Evolutionary conservation across 1,140 invertebrate genomes (phyloP), one percentile per base, ranked within the genome.

Genomic region (Notospermus geniculatus): DNA sequence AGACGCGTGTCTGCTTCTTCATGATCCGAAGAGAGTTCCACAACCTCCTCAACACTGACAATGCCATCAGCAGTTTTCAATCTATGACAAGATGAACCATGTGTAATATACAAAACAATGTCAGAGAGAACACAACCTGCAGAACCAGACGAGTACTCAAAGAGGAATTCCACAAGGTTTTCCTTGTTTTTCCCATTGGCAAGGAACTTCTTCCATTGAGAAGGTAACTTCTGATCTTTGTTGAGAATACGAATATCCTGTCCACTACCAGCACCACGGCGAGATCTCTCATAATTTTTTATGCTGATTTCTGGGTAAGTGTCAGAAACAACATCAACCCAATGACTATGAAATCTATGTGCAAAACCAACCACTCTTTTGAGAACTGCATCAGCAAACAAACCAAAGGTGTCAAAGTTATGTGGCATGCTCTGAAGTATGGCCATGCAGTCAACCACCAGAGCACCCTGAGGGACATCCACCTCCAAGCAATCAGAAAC

Each of bases 261-360:
- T 17, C 22, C 9, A 54, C 36, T 52, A 54, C 17, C 15, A 19
- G 54, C 52, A 41, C 4, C 22, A 27, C 62, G 9, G 17, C 50
- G 9, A 11, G 11, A 13, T 22, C 50, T 53, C 22, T 53, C 50
- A 11, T 11, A n/a, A 23, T 53, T 53, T 23, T 53, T 53, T 53
- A 53, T 53, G 11, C 22, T 53, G 50, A 53, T 22, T 11, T 11
- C 11, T 13, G 22, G 22, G 25, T 53, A 53, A 11, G 9, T 27
- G n/a, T 64, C 62, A 36, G 57, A 56, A 9, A 67, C 58, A 41
- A 67, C 36, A 60, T 60, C 65, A 57, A 57, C 39, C 29, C 65
- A 32, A 25, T 41, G 19, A 43, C 23, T 11, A 4, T 39, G 41
- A 28, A 56, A 29, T 28, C 2, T 7, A 2, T 25, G 17, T 7